Conservation (phyloP, 2,797 vertebrate genomes). For the Okamejei kenojei region DNA sequence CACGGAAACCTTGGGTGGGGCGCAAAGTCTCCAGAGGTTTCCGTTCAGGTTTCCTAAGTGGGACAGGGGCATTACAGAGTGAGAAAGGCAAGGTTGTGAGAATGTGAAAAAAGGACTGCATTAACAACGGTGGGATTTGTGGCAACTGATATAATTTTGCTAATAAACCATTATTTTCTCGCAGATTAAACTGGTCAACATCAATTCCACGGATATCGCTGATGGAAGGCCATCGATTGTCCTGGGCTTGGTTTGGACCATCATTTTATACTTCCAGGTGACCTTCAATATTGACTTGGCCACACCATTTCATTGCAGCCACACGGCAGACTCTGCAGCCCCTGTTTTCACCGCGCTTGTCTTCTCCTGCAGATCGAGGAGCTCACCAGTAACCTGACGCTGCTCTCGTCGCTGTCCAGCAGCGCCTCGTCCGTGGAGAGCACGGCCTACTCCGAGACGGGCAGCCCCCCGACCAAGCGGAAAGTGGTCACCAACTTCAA, state of each 20-base stretch:
- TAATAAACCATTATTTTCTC: constrained; percentile 40
- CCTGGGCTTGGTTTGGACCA: constrained; percentile 91
- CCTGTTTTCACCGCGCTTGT: not conserved
- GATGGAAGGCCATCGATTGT: constrained; percentile 92
- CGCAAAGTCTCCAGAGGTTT: too few species aligned
- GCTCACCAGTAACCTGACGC: constrained; percentile 82
- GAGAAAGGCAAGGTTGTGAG: not conserved
- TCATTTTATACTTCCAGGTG: constrained; percentile 98
- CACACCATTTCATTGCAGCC: not conserved
- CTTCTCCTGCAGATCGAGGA: constrained; percentile 77
- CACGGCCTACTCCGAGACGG: constrained; percentile 71
- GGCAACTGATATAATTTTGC: not conserved
- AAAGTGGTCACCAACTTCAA: constrained; percentile 76
- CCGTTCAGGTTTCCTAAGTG: too few species aligned
- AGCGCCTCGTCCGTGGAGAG: constrained; percentile 88
- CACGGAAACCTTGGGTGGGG: too few species aligned
- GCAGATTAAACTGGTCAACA: constrained; percentile 97
- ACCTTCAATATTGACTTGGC: not conserved
- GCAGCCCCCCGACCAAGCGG: constrained; percentile 84
- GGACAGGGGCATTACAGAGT: too few species aligned
- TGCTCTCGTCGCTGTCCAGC: constrained; percentile 71
- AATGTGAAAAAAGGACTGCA: not conserved
- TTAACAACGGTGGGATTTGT: not conserved
- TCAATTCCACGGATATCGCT: constrained; percentile 93
- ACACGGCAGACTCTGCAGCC: not conserved